Percentiles rank a stretch among this genome's conserved stretches.
These are phyloP conservation scores for Phortica variegata DNA, from an alignment of 1,140 invertebrate species.

Conservation along the genomic window DNA sequence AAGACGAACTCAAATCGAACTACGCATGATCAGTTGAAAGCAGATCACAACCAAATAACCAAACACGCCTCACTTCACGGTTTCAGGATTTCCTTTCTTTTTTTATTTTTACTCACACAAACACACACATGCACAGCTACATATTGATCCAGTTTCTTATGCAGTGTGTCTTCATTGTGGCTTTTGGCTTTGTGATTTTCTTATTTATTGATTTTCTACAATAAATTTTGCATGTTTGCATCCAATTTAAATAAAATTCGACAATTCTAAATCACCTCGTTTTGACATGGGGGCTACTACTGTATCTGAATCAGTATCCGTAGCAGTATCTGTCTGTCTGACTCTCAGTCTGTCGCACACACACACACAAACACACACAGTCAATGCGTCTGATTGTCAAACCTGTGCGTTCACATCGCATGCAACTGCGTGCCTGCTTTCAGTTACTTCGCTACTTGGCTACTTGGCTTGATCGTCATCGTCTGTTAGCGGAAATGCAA, in stretches of 20 bases:
- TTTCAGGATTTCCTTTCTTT: no score
- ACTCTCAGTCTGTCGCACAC: neutral
- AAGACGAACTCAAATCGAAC: no score
- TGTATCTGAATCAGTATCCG: constrained; percentile 35
- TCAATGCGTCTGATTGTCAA: constrained; percentile 13
- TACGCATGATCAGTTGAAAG: no score
- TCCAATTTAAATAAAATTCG: constrained; percentile 58
- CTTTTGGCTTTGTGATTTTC: constrained; percentile 38
- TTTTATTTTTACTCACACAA: no score
- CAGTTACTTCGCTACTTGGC: no score
- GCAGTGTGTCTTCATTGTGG: neutral
- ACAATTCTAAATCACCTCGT: constrained; percentile 57
- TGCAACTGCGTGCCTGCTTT: constrained; percentile 20
- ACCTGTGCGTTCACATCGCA: constrained; percentile 27
- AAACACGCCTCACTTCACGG: no score
- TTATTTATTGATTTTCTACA: constrained; percentile 57
- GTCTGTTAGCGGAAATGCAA: constrained; percentile 51
- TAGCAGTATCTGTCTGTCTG: constrained; percentile 9
- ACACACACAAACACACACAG: constrained; percentile 2
- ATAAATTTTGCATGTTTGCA: constrained; percentile 57
- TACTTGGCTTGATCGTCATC: no score
- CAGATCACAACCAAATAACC: no score
- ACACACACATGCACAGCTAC: no score
- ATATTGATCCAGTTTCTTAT: constrained; percentile 37
- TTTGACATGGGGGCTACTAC: constrained; percentile 54